Evolutionary conservation across 2,888 invertebrate species (phyloP).

Genomic region (Yponomeuta malinellus): DNA sequence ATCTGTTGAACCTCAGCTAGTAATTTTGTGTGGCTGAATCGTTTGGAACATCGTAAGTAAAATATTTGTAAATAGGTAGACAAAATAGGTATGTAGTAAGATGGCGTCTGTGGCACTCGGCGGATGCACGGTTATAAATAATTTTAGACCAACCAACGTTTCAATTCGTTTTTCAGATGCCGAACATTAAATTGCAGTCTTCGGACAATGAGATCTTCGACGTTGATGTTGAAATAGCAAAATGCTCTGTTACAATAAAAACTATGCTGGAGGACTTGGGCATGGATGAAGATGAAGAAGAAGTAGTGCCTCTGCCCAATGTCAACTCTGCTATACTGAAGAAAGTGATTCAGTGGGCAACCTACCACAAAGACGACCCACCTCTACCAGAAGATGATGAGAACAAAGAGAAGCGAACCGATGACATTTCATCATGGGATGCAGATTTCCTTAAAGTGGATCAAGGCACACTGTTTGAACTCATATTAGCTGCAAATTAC

Average conservation of each 20-base stretch:
- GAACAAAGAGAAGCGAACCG: slow-evolving; percentile 98
- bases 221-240: slow-evolving; percentile 97
- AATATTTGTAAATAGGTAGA: too few relatives aligned
- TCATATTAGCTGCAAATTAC: slow-evolving; percentile 98
- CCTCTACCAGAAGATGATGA: slow-evolving; percentile 98
- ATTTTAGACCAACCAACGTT: not conserved
- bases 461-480: slow-evolving; percentile 96
- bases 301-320: slow-evolving; percentile 96
- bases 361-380: slow-evolving; percentile 96
- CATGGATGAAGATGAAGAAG: slow-evolving; percentile 94
- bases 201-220: slow-evolving; percentile 97
- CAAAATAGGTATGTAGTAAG: not conserved
- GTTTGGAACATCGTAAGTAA: not conserved
- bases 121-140: not conserved
- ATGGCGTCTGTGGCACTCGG: slow-evolving; percentile 12
- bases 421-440: slow-evolving; percentile 99
- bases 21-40: not conserved
- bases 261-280: slow-evolving; percentile 97
- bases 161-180: slow-evolving; percentile 80
- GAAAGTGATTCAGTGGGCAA: slow-evolving; percentile 95
- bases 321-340: slow-evolving; percentile 97
- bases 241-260: slow-evolving; percentile 98
- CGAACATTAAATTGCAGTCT: slow-evolving; percentile 94
- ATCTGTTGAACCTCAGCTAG: not conserved
- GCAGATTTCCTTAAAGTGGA: slow-evolving; percentile 99